Evolutionary conservation across 64 coral and sea anemone genomes (phyloP), one percentile per base, ranked within the genome.

Genomic region (Montipora cactus): DNA sequence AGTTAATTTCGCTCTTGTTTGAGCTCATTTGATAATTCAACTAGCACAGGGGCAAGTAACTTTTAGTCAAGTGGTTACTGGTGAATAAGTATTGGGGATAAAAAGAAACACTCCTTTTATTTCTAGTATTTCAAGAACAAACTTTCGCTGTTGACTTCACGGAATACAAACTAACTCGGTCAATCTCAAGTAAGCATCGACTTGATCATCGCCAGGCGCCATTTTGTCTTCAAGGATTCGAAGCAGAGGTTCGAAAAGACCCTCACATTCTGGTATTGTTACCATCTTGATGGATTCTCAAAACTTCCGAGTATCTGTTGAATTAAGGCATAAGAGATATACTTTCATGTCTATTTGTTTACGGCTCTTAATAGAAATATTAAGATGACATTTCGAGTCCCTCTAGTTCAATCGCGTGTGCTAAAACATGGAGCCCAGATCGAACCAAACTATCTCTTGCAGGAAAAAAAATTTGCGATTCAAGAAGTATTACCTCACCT

Each of bases 161-260:
- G 50, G 3, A 8, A 61, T 14, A 58, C 4, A 13, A 14, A 81
- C 92, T 93, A 14, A 93, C 92, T 93, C 92, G 5, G 92, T 93
- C 28, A 93, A 49, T 53, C 83, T 79, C 0, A 93, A 74, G 61
- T 93, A 93, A 0, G 92, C 83, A 25, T 93, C 92, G 0, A 93
- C 92, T 25, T 77, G 84, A 66, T 93, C 92, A 9, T 79, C 75
- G 4, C n/a, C 37, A 5, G 92, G 58, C 46, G 92, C 84, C 58
- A 53, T 79, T 5, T 87, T 88, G 53, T 93, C 92, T 49, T 93
- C 74, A 5, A 93, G 76, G 87, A 37, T 67, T 64, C 62, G 62
- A 79, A 93, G 85, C 46, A 93, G 92, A 69, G 92, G 92, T 52
- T 80, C 79, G 52, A 93, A 81, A 20, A 87, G 74, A 5, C 92